These are phyloP conservation scores for Laterallus jamaicensis DNA, from an alignment of 2,113 vertebrate genomes.

Conservation along the genomic window DNA sequence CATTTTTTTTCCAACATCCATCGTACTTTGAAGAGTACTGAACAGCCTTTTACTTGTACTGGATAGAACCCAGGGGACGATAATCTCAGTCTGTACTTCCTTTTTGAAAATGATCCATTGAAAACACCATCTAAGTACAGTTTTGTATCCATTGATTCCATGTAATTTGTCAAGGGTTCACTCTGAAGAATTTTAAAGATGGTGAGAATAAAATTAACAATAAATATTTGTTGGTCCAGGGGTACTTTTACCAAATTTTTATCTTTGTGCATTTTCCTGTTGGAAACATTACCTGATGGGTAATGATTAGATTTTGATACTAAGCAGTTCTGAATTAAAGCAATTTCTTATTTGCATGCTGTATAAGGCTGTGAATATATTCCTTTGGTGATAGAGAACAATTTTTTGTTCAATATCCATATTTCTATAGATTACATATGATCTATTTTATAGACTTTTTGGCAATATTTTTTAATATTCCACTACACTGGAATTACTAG, in stretches of 20 bases:
- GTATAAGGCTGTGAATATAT: background rate
- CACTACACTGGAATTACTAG: background rate
- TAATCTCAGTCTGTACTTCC: background rate
- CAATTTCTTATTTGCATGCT: background rate
- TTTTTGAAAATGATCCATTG: background rate
- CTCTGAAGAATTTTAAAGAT: background rate
- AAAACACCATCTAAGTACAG: background rate
- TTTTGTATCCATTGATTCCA: background rate
- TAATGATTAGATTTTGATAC: background rate
- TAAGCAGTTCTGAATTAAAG: background rate
- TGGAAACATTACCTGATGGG: background rate
- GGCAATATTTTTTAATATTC: background rate
- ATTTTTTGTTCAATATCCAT: background rate
- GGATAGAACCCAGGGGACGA: background rate
- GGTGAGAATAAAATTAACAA: background rate
- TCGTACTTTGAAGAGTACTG: background rate
- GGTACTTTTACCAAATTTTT: background rate
- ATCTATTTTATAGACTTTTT: background rate
- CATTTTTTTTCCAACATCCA: background rate
- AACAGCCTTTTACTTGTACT: background rate
- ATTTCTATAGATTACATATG: background rate
- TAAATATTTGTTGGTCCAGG: rapidly evolving
- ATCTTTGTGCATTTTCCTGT: background rate
- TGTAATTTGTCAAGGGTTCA: background rate
- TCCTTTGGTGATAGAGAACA: background rate